Conservation (phyloP, 1,140 invertebrate genomes). For the Plodia interpunctella region DNA sequence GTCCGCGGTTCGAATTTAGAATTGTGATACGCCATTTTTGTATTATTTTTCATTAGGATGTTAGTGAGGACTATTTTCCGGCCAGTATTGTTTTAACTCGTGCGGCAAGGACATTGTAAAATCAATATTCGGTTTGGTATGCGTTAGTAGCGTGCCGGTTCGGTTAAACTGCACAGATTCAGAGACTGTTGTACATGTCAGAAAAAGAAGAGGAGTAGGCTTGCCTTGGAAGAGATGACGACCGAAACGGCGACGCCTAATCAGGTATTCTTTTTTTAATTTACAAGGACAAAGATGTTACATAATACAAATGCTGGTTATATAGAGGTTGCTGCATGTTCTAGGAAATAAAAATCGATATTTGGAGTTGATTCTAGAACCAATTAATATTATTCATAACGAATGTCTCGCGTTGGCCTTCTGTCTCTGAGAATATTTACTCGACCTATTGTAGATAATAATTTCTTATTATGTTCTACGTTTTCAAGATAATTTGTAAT, state of each 20-base stretch:
- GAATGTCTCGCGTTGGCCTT: too few species aligned
- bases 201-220: constrained; percentile 47
- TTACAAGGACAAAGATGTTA: constrained; percentile 23
- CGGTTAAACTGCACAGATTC: constrained; percentile 35
- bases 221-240: constrained; percentile 55
- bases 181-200: constrained; percentile 55
- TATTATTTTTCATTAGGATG: constrained; percentile 23
- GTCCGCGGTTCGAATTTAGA: constrained; percentile 24
- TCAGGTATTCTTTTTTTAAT: constrained; percentile 52
- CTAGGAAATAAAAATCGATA: neutral
- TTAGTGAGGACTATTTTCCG: constrained; percentile 31
- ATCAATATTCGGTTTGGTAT: constrained; percentile 51
- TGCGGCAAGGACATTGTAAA: constrained; percentile 46
- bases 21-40: constrained; percentile 5
- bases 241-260: constrained; percentile 68
- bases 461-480: too few species aligned
- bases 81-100: constrained; percentile 9
- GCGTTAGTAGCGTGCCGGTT: constrained; percentile 29
- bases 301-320: neutral
- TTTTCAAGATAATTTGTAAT: too few species aligned
- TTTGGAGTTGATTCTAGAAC: neutral
- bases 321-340: neutral
- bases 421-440: too few species aligned
- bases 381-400: neutral
- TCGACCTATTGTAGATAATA: too few species aligned